Base-by-base conservation (phyloP, 1,140 invertebrate genomes). In the Heliothis virescens region DNA sequence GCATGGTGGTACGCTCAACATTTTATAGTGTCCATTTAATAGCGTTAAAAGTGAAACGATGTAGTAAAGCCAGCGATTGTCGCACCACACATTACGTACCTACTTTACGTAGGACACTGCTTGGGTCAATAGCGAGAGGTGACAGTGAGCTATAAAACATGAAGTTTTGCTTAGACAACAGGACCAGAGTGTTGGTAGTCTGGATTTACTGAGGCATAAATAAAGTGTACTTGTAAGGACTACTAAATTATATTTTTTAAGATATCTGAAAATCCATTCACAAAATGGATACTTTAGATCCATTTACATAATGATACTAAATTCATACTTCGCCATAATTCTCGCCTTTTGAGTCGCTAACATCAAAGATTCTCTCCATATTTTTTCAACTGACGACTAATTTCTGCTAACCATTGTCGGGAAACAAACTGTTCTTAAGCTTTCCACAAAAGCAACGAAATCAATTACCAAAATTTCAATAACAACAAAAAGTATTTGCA, bases 31-130 rank as follows among this genome's bases (percentile, higher is more conserved):
- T 87, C 59, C 83, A 86, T 89, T 91, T 86, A 67, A 87, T 86
- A 84, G 89, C 85, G 83, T 83, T 87, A 88, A 91, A 89, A 90
- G 85, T 88, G 89, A 87, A 90, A 90, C 85, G 86, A 82, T 55
- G 86, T 80, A 86, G 85, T 90, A 90, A 92, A 90, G 63, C 67
- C 80, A 72, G 76, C 84, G 83, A 90, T 89, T 88, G 87, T 88
- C 87, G 81, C 85, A 79, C 71, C 52, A 41, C n/a, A 72, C 72
- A 48, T 60, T 75, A 63, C 60, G n/a, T n/a, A n/a, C n/a, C n/a
- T n/a, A n/a, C 2, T 48, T 50, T 62, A 62, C 59, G 11, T 50
- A 83, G 79, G 48, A 84, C 78, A 86, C 81, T 84, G 84, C 85
- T 85, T 84, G 85, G 74, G 74, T 76, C 74, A 76, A 76, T 60